Evolutionary conservation across 1,140 invertebrate genomes (phyloP), one percentile per base, ranked within the genome.

Genomic region (Cyclina sinensis): DNA sequence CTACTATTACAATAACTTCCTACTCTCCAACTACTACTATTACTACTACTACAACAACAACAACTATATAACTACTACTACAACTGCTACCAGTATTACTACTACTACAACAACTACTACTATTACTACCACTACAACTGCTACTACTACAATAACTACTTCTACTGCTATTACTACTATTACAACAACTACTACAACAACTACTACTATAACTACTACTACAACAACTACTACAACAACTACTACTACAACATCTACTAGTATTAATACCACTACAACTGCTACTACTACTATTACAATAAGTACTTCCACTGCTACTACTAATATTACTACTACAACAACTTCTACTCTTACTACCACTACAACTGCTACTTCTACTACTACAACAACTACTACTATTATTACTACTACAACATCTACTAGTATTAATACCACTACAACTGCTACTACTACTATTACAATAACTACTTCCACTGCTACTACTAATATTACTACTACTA

Each of bases 171-270:
- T 11, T 73, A 4, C n/a, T n/a, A n/a, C n/a, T n/a, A n/a, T n/a
- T n/a, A n/a, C n/a, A n/a, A n/a, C n/a, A n/a, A n/a, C n/a, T n/a
- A n/a, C n/a, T n/a, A n/a, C n/a, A n/a, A n/a, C n/a, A n/a, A 73
- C 70, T 73, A 9, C 30, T 73, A n/a, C 70, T 73, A 73, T 30
- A 30, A 78, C 73, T 43, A 65, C 84, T 59, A 86, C 73, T 78
- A 43, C 74, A 48, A 65, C 84, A 48, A 65, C 73, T 62, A 79
- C 48, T 65, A 65, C 54, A 43, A 79, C 84, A 62, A 65, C 48
- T 65, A 79, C 84, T 79, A 65, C 27, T 68, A 48, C 74, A 65
- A 65, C 70, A 30, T 62, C 73, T 48, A 65, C 84, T 68, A 79
- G 16, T 48, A 46, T 73, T 79, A 79, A 46, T 68, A 46, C 43